A percentile compares a stretch with the other conserved stretches of the same genome.
Evolutionary conservation across 2,113 vertebrate species (phyloP).

Genomic region (Diadophis punctatus): DNA sequence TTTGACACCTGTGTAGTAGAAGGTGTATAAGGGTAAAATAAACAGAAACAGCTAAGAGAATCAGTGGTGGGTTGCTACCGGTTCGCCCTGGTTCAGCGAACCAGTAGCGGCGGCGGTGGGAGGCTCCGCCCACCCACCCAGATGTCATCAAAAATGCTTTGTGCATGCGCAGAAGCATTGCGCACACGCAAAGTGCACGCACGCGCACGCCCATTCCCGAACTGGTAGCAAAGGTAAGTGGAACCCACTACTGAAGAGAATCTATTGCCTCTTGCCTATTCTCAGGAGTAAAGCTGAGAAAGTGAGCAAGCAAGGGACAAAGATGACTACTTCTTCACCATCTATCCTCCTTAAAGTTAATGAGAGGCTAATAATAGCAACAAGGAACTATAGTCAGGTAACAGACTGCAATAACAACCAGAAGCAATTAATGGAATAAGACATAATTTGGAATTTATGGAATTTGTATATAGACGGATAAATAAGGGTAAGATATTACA

Average conservation of each 20-base stretch:
- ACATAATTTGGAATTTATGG: not conserved
- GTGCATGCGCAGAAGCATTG: too few species aligned
- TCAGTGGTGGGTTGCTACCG: too few species aligned
- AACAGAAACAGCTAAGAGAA: not conserved
- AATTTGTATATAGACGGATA: not conserved
- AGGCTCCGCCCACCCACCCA: too few species aligned
- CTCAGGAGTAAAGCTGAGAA: not conserved
- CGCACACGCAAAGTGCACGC: too few species aligned
- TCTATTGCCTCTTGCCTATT: not conserved
- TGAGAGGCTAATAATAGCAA: not conserved
- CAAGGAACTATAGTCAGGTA: not conserved
- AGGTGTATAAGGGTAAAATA: not conserved
- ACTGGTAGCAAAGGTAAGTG: too few species aligned
- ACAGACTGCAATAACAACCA: not conserved
- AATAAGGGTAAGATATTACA: not conserved
- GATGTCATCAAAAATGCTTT: too few species aligned
- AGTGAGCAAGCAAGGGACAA: not conserved
- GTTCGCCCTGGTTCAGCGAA: too few species aligned
- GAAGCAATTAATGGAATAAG: not conserved
- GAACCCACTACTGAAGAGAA: not conserved
- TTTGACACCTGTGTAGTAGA: not conserved
- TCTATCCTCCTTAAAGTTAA: not conserved
- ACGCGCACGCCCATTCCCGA: too few species aligned
- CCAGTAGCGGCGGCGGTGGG: too few species aligned
- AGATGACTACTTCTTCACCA: not conserved